Percentiles rank a stretch among this genome's conserved stretches.
Evolutionary conservation across 2,797 vertebrate genomes (phyloP).

Genomic region (Rhinogobio ventralis): DNA sequence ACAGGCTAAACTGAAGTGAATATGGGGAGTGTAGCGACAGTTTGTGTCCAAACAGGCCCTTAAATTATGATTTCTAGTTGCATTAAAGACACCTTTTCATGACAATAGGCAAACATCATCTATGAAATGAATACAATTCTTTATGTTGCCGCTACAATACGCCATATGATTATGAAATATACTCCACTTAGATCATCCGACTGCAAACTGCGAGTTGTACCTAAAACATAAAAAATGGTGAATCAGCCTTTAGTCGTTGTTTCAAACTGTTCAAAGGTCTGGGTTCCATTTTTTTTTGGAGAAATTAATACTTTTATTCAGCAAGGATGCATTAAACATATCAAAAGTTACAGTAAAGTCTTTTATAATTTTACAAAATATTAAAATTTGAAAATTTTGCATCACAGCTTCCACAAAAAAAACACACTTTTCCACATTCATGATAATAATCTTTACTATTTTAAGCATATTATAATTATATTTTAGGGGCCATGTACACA

Average conservation of each 20-base stretch:
- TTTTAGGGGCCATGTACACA: no score
- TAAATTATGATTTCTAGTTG: conserved; percentile 15
- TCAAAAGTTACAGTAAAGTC: neutral
- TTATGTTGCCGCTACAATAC: neutral
- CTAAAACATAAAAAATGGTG: neutral
- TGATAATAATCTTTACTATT: neutral
- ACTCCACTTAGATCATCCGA: neutral
- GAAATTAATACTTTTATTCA: no score
- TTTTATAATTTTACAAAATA: neutral
- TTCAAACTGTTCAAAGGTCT: neutral
- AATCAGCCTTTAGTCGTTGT: neutral
- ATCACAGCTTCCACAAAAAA: neutral
- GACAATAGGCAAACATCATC: neutral
- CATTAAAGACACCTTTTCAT: neutral
- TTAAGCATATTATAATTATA: no score
- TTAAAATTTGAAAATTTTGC: neutral
- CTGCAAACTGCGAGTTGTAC: neutral
- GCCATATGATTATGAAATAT: neutral
- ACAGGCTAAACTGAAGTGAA: conserved; percentile 25
- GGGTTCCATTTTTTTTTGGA: neutral
- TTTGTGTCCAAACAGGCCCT: conserved; percentile 7
- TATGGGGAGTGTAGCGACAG: neutral
- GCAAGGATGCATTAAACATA: neutral
- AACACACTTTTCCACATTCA: neutral
- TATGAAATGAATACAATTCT: neutral